phyloP scores from a whole-genome alignment of 2,113 vertebrate genomes.

The Engystomops pustulosus region DNA sequence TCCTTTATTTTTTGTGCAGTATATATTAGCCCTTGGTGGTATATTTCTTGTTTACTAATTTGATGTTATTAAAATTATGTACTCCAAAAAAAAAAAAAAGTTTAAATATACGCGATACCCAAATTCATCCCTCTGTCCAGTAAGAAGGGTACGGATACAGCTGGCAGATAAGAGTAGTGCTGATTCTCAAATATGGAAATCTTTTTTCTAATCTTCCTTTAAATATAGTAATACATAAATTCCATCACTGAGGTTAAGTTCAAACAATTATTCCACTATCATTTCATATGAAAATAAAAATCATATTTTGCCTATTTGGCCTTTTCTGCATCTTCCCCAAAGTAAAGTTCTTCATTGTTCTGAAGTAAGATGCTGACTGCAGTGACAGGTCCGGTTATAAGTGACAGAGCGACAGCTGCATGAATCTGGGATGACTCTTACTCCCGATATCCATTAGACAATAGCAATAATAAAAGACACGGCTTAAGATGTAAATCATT shows the following conservation, averaged over 20 bases:
- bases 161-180: too few species aligned
- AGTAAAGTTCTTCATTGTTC: neutral
- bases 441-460: neutral
- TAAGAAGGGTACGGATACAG: too few species aligned
- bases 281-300: conserved; percentile 1
- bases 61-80: too few species aligned
- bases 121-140: too few species aligned
- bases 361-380: neutral
- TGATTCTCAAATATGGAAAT: too few species aligned
- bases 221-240: neutral
- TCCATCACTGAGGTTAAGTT: neutral
- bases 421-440: conserved; percentile 28
- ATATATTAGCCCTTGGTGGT: too few species aligned
- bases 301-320: neutral
- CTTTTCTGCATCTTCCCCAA: neutral
- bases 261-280: neutral
- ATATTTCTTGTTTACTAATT: too few species aligned
- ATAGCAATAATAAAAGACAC: neutral
- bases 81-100: too few species aligned
- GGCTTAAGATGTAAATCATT: neutral
- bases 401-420: neutral
- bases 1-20: too few species aligned
- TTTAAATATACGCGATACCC: too few species aligned
- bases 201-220: too few species aligned
- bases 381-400: conserved; percentile 29